A percentile compares a stretch with the other conserved stretches of the same genome.
Evolutionary conservation across 35 echinoderm and acorn worm species (phyloP).

Genomic region (Anneissia japonica): DNA sequence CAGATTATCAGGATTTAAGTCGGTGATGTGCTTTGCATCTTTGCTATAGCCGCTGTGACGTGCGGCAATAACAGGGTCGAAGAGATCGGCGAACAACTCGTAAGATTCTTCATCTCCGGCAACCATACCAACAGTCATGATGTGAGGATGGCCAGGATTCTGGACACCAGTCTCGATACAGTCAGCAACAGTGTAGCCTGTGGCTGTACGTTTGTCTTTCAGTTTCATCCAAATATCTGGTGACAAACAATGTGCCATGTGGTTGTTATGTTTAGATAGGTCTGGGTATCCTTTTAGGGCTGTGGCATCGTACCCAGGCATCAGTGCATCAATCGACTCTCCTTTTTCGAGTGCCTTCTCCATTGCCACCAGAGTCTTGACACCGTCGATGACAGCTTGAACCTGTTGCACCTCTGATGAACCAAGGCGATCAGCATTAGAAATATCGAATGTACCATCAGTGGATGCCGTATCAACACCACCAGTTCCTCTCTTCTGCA

Average conservation of each 20-base stretch:
- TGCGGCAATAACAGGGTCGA: slow-evolving; percentile 94
- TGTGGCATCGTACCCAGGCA: slow-evolving; percentile 35
- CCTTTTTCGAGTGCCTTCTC: slow-evolving; percentile 83
- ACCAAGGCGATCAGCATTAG: slow-evolving; percentile 88
- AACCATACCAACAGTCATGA: slow-evolving; percentile 98
- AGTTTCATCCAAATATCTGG: slow-evolving; percentile 70
- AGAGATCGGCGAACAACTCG: slow-evolving; percentile 76
- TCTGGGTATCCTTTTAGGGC: slow-evolving; percentile 64
- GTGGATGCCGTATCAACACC: slow-evolving; percentile 96
- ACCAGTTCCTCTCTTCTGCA: slow-evolving; percentile 96
- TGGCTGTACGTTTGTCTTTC: slow-evolving; percentile 65
- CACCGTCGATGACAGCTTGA: slow-evolving; percentile 84
- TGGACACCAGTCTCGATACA: slow-evolving; percentile 71
- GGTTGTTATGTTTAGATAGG: slow-evolving; percentile 92
- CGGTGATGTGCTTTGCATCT: slow-evolving; percentile 72
- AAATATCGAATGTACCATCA: slow-evolving; percentile 92
- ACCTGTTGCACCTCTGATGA: slow-evolving; percentile 90
- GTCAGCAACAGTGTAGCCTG: slow-evolving; percentile 56
- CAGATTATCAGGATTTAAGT: slow-evolving; percentile 64
- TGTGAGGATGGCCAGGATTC: slow-evolving; percentile 95
- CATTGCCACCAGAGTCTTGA: slow-evolving; percentile 59
- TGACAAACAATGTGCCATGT: slow-evolving; percentile 82
- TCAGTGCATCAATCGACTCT: slow-evolving; percentile 34
- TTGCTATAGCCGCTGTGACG: slow-evolving; percentile 83
- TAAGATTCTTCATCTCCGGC: slow-evolving; percentile 96